Conservation (phyloP, 1,140 invertebrate species). For the Tetraneura akinire region DNA sequence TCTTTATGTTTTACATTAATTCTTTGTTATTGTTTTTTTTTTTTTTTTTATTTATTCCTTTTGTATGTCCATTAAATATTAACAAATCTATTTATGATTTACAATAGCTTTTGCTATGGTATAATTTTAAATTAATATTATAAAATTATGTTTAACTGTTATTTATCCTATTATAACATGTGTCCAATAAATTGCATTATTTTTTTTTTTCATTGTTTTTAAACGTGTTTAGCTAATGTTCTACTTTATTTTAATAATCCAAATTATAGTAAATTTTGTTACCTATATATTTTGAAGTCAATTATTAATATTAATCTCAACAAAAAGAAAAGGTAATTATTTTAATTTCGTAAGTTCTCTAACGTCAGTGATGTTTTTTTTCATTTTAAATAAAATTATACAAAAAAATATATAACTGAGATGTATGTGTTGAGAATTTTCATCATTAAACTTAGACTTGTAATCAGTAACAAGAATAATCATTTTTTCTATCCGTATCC, state of each 20-base stretch:
- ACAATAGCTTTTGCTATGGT: slow-evolving; percentile 42
- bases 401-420: too few species aligned
- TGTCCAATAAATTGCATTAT: slow-evolving; percentile 45
- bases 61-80: slow-evolving; percentile 32
- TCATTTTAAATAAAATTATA: too few species aligned
- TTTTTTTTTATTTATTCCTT: slow-evolving; percentile 35
- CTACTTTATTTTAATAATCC: background rate
- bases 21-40: slow-evolving; percentile 12
- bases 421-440: too few species aligned
- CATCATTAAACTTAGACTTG: too few species aligned
- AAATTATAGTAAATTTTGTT: background rate
- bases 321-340: too few species aligned
- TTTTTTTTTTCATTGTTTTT: slow-evolving; percentile 38
- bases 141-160: slow-evolving; percentile 33
- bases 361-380: too few species aligned
- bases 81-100: slow-evolving; percentile 47
- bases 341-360: too few species aligned
- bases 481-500: too few species aligned
- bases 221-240: background rate
- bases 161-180: slow-evolving; percentile 43
- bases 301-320: too few species aligned
- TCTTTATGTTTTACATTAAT: slow-evolving; percentile 47
- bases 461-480: too few species aligned
- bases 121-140: slow-evolving; percentile 38
- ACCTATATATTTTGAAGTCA: background rate